These are phyloP conservation scores for Thryonomys swinderianus DNA, from an alignment of 2,113 vertebrate genomes.

Conservation along the genomic window DNA sequence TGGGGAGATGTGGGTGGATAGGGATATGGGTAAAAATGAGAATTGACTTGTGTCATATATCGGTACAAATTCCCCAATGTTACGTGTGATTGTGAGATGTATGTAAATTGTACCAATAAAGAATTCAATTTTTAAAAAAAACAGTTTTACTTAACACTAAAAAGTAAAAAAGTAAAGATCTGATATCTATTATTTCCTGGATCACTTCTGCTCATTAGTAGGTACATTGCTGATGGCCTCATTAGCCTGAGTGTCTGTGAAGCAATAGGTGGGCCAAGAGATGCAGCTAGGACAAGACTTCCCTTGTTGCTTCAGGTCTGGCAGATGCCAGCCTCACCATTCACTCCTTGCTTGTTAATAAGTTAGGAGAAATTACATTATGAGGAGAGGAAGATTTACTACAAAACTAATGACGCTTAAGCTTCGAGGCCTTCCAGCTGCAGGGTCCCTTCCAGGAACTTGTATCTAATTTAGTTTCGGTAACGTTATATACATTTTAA, in stretches of 20 bases:
- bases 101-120: too few species aligned
- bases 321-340: neutral
- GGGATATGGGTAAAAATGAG: too few species aligned
- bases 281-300: neutral
- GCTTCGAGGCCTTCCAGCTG: conserved; percentile 25
- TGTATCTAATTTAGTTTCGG: conserved; percentile 58
- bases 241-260: neutral
- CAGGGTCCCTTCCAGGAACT: conserved; percentile 35
- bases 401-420: conserved; percentile 65
- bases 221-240: neutral
- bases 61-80: too few species aligned
- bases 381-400: neutral
- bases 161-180: neutral
- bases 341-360: neutral
- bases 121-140: too few species aligned
- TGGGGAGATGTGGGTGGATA: too few species aligned
- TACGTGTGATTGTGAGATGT: too few species aligned
- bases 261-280: accelerated
- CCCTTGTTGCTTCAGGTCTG: neutral
- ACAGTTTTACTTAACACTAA: too few species aligned
- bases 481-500: conserved; percentile 20
- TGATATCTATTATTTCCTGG: neutral
- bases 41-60: too few species aligned
- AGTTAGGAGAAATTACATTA: conserved; percentile 39
- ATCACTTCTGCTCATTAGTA: conserved; percentile 10